A percentile compares a stretch with the other conserved stretches of the same genome.
Evolutionary conservation across 2,797 vertebrate genomes (phyloP).

Genomic region (Cyclura pinguis): DNA sequence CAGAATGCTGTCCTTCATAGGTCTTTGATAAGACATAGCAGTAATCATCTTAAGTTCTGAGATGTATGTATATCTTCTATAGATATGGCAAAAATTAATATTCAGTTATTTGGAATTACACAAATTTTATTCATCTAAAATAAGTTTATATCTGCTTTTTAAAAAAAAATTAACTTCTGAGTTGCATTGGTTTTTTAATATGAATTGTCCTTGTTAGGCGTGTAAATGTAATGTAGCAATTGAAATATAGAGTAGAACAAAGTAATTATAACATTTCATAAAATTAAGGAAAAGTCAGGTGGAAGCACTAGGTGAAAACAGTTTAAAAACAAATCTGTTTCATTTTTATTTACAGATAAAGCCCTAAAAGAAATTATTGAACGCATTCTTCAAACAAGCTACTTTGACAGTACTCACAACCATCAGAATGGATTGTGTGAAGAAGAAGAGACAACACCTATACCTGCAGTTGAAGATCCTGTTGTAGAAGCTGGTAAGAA

Average conservation of each 20-base stretch:
- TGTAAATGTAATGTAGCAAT: neutral
- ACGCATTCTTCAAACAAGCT: slow-evolving; percentile 92
- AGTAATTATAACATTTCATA: neutral
- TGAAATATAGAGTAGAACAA: neutral
- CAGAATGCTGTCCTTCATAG: neutral
- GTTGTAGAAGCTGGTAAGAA: slow-evolving; percentile 88
- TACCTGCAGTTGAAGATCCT: slow-evolving; percentile 80
- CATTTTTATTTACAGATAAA: slow-evolving; percentile 84
- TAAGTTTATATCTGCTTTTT: neutral
- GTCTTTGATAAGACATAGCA: neutral
- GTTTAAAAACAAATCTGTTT: slow-evolving; percentile 11
- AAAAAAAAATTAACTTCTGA: neutral
- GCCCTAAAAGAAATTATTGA: slow-evolving; percentile 90
- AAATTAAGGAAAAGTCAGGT: neutral
- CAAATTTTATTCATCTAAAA: neutral
- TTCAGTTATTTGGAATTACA: neutral
- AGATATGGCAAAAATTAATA: neutral
- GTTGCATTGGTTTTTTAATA: neutral
- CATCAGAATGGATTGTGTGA: slow-evolving; percentile 95
- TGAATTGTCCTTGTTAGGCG: neutral
- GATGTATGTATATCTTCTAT: neutral
- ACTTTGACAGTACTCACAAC: slow-evolving; percentile 92
- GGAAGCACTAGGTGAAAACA: neutral
- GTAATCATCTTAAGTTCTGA: neutral
- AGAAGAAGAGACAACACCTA: slow-evolving; percentile 84